Base-by-base conservation (phyloP, 1,140 invertebrate genomes). In the Scaptodrosophila lebanonensis region DNA sequence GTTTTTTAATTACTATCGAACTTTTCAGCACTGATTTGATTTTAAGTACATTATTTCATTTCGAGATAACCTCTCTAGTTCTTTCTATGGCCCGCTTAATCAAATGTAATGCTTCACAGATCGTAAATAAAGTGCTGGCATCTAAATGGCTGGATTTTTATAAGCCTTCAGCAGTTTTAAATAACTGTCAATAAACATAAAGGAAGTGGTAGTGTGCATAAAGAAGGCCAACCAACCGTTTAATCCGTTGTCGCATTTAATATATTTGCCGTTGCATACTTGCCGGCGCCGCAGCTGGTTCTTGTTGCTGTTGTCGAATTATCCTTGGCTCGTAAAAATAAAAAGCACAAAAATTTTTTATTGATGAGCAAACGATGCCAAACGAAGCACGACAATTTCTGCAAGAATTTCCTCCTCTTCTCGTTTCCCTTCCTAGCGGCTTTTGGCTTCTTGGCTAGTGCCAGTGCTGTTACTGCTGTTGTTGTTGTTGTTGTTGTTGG, bases 141-240 rank as follows among this genome's bases (percentile, higher is more conserved):
- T n/a, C n/a, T n/a, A n/a, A n/a, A n/a, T n/a, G n/a, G n/a, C n/a
- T n/a, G n/a, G n/a, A n/a, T n/a, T n/a, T n/a, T n/a, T n/a, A 29
- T 27, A 22, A 64, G 54, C 50, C 54, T 54, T 64, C 35, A 33
- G 39, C 25, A 47, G 48, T 51, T 67, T 73, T 72, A 66, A 82
- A 79, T 82, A 68, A 79, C 58, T 73, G 73, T 73, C 72, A 73
- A 79, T 79, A 73, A 77, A 77, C 73, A 69, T 58, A 50, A 62
- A n/a, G n/a, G n/a, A n/a, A n/a, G n/a, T n/a, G n/a, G n/a, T n/a
- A n/a, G 62, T 35, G 54, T 39, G 50, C 50, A 77, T 63, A 68
- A 77, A 71, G 15, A 67, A 54, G 51, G 50, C 69, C 75, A 73
- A 44, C 53, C 52, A 52, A 75, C 65, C 69, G 66, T 57, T 82